Evolutionary conservation across 2,113 vertebrate genomes (phyloP).

Genomic region (Abramis brama): DNA sequence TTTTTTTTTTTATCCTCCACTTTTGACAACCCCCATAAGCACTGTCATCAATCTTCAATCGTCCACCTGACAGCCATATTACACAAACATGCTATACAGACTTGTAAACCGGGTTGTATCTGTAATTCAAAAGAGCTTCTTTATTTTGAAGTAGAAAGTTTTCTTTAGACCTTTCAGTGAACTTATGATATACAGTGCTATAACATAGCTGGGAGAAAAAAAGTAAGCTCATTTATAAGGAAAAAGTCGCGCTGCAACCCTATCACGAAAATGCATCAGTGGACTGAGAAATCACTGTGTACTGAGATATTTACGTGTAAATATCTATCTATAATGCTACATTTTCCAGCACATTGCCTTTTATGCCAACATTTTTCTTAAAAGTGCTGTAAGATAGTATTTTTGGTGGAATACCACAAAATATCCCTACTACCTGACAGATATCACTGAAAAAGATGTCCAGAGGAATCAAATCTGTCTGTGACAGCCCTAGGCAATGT

Average conservation of each 20-base stretch:
- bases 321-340: background rate
- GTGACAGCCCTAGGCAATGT: background rate
- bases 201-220: background rate
- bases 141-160: background rate
- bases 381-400: background rate
- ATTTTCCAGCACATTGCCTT: constrained; percentile 3
- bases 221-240: background rate
- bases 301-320: background rate
- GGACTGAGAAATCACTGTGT: background rate
- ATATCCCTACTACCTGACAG: background rate
- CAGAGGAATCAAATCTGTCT: background rate
- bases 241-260: background rate
- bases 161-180: background rate
- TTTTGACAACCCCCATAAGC: background rate
- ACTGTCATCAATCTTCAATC: background rate
- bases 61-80: background rate
- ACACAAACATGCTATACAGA: background rate
- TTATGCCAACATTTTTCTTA: background rate
- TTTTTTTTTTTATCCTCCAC: background rate
- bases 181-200: background rate
- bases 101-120: background rate
- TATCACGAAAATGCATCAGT: background rate
- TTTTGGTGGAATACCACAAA: background rate
- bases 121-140: background rate
- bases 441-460: background rate